A percentile compares a stretch with the other conserved stretches of the same genome.
Conservation (phyloP, 2,797 vertebrate species). For the Characodon lateralis region DNA sequence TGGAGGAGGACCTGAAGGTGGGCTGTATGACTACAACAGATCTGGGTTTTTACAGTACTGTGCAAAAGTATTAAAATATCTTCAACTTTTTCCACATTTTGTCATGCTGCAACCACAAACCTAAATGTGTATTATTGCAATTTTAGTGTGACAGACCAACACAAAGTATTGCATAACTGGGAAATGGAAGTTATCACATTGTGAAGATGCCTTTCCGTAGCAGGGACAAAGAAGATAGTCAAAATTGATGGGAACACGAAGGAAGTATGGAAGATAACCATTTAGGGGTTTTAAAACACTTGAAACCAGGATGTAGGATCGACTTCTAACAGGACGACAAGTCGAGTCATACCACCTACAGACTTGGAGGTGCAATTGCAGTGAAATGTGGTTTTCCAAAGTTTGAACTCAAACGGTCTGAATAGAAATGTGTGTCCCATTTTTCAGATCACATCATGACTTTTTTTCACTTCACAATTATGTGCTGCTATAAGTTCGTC, state of each 20-base stretch:
- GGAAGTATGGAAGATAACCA: not conserved
- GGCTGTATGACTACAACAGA: constrained; percentile 5
- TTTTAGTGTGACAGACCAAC: not conserved
- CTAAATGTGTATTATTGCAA: not conserved
- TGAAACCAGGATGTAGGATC: too few species aligned
- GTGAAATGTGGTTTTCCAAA: not conserved
- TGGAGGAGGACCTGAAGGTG: constrained; percentile 81
- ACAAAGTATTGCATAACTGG: not conserved
- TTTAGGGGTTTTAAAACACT: not conserved
- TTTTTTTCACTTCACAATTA: not conserved
- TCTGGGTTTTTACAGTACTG: not conserved
- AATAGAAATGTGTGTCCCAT: not conserved
- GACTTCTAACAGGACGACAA: too few species aligned
- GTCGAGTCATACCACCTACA: not conserved
- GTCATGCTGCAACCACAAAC: not conserved
- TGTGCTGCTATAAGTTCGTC: not conserved
- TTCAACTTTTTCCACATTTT: not conserved
- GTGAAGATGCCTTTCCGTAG: not conserved
- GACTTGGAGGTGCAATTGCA: not conserved
- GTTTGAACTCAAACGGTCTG: not conserved
- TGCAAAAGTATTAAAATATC: not conserved
- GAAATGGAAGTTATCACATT: not conserved
- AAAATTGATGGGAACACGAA: too few species aligned
- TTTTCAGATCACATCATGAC: not conserved
- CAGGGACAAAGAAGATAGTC: not conserved